Conservation (phyloP, 1,140 invertebrate genomes). For the Arion vulgaris region DNA sequence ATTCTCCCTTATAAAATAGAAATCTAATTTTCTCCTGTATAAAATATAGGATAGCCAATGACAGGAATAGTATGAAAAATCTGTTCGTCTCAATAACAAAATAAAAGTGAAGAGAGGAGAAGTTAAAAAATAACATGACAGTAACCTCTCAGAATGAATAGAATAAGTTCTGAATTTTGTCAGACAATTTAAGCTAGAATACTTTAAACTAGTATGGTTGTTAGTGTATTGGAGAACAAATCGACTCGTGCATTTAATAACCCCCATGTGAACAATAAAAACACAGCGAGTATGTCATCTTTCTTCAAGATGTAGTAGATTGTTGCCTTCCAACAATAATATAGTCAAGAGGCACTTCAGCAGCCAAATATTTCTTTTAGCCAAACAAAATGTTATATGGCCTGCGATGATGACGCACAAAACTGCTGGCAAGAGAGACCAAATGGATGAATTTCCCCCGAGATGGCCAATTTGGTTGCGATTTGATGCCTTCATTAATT, state of each 20-base stretch:
- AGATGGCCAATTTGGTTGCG: conserved; percentile 33
- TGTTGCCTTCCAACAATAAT: neutral
- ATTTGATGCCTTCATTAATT: conserved; percentile 40
- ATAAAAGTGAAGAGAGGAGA: too few species aligned
- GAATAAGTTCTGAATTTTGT: neutral
- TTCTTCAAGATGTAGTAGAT: conserved; percentile 1
- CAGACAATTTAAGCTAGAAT: neutral
- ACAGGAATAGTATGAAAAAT: too few species aligned
- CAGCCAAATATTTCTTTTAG: conserved; percentile 27
- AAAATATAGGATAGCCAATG: too few species aligned
- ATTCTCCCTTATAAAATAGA: too few species aligned
- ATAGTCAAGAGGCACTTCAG: conserved; percentile 2
- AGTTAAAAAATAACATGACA: too few species aligned
- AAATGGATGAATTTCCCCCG: conserved; percentile 29
- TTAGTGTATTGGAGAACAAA: neutral
- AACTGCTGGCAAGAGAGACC: neutral
- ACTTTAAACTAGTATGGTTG: neutral
- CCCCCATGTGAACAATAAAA: neutral
- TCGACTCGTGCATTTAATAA: neutral
- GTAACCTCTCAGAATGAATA: neutral
- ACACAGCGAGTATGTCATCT: neutral
- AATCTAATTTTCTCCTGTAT: too few species aligned
- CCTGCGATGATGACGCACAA: conserved; percentile 14
- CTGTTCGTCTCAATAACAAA: too few species aligned
- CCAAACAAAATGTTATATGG: conserved; percentile 13